Conservation (phyloP, 2,113 vertebrate species). For the Seriola quinqueradiata region DNA sequence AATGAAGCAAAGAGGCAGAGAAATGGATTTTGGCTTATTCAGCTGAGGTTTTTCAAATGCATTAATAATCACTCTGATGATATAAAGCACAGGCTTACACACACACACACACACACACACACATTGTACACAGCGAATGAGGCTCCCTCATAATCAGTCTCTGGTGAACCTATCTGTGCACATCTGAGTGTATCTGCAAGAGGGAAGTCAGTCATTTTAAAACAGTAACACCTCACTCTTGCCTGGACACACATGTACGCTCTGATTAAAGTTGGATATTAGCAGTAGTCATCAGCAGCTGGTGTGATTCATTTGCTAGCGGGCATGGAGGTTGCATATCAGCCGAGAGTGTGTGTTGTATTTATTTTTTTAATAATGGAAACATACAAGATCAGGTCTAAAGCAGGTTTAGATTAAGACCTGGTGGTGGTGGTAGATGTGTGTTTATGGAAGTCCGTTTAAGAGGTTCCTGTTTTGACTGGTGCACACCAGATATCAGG, state of each 20-base stretch:
- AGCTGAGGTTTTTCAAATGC: constrained; percentile 32
- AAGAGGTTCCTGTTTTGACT: not conserved
- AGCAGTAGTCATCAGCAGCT: not conserved
- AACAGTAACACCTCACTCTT: constrained; percentile 17
- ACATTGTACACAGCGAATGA: not conserved
- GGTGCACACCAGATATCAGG: not conserved
- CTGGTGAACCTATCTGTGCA: constrained; percentile 20
- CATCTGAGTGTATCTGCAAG: constrained; percentile 25
- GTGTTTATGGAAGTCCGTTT: not conserved
- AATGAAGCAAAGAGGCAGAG: constrained; percentile 45
- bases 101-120: not conserved
- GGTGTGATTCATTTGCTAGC: constrained; percentile 39
- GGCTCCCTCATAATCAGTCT: constrained; percentile 16
- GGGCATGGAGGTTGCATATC: constrained; percentile 16
- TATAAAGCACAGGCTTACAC: constrained; percentile 11
- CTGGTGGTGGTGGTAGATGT: not conserved
- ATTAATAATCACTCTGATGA: constrained; percentile 45
- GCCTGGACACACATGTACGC: not conserved
- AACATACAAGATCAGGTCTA: not conserved
- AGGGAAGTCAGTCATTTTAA: constrained; percentile 6
- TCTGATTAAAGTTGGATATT: constrained; percentile 36
- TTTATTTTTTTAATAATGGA: not conserved
- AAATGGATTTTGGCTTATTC: constrained; percentile 52
- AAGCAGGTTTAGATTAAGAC: not conserved
- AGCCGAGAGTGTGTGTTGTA: not conserved